Conservation (phyloP, 64 coral and sea anemone genomes). For the Platygyra sinensis region DNA sequence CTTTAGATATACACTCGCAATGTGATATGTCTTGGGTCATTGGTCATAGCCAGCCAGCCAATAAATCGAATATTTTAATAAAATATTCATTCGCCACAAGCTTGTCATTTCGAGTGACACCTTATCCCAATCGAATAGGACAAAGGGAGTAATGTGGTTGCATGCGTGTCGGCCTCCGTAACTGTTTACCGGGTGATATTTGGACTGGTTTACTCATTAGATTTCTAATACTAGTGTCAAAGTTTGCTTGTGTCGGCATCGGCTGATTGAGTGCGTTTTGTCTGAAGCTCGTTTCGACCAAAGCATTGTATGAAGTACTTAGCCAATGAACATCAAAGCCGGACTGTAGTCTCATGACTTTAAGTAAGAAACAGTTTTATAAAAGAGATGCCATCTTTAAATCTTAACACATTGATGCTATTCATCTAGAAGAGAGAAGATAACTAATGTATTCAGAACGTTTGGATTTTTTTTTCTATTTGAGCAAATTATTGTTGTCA, state of each 20-base stretch:
- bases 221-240: not conserved
- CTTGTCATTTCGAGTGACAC: conserved; percentile 1
- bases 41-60: not conserved
- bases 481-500: too few relatives aligned
- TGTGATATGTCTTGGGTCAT: conserved; percentile 24
- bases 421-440: too few relatives aligned
- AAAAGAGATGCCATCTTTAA: too few relatives aligned
- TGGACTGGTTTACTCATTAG: not conserved
- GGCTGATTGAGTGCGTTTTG: not conserved
- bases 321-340: not conserved
- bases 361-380: too few relatives aligned
- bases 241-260: not conserved
- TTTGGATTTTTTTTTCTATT: too few relatives aligned
- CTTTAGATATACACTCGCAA: conserved; percentile 9
- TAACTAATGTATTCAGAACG: too few relatives aligned
- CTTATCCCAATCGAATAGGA: not conserved
- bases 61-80: conserved; percentile 29
- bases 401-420: too few relatives aligned
- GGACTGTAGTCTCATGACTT: not conserved
- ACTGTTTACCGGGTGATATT: not conserved
- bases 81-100: conserved; percentile 26
- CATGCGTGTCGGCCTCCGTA: too few relatives aligned
- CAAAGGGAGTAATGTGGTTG: not conserved
- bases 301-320: not conserved
- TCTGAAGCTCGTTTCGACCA: not conserved